A percentile compares a stretch with the other conserved stretches of the same genome.
phyloP scores from a whole-genome alignment of 2,888 invertebrate genomes.

The Ormyrus labotus region DNA sequence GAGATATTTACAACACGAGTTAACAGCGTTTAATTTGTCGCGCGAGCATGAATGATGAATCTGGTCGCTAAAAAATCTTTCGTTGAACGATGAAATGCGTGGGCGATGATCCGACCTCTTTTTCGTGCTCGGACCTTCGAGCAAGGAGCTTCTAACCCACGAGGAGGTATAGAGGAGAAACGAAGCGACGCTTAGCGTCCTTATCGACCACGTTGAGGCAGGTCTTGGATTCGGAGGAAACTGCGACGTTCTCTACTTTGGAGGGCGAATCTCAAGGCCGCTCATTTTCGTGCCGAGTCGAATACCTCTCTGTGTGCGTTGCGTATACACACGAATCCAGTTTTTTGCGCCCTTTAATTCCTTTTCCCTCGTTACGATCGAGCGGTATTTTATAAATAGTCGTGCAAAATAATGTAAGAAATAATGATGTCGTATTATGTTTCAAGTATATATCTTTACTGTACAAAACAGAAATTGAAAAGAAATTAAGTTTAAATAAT shows the following conservation, averaged over 20 bases:
- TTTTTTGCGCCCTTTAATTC: not conserved
- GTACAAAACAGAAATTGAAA: no score
- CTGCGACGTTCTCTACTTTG: conserved; percentile 68
- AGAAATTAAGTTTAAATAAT: no score
- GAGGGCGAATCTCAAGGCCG: conserved; percentile 73
- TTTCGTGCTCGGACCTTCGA: not conserved
- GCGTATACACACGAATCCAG: not conserved
- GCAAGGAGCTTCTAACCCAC: not conserved
- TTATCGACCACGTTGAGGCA: conserved; percentile 67
- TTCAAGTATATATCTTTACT: no score
- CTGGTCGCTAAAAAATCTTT: no score
- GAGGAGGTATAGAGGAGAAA: not conserved
- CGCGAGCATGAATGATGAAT: no score
- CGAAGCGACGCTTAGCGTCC: not conserved
- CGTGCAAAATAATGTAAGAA: no score
- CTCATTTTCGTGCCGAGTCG: conserved; percentile 39
- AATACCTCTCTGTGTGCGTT: conserved; percentile 3
- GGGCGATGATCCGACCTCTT: not conserved
- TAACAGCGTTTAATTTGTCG: no score
- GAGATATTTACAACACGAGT: no score
- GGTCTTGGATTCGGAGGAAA: conserved; percentile 70
- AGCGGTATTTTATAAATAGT: no score
- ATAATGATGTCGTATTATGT: no score
- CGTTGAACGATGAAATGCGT: no score
- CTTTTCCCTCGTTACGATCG: not conserved